phyloP scores from a whole-genome alignment of 2,113 vertebrate genomes.

The Porphyrio hochstetteri region DNA sequence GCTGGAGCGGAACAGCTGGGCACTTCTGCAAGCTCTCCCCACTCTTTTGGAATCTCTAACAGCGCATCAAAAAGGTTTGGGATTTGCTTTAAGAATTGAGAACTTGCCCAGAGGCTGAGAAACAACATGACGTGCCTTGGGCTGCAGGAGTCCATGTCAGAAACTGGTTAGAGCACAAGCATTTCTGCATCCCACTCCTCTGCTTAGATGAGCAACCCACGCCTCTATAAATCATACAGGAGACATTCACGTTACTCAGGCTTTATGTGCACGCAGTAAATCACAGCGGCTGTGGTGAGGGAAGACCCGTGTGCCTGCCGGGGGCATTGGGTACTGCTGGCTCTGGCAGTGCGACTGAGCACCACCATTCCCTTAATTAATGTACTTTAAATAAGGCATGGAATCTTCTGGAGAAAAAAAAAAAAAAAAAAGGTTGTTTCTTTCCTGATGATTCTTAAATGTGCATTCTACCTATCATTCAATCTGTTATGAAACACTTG shows the following conservation, averaged over 20 bases:
- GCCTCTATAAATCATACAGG: constrained; percentile 15
- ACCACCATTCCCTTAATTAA: background rate
- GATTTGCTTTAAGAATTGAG: background rate
- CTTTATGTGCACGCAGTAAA: background rate
- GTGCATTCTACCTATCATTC: background rate
- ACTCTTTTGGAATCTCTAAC: background rate
- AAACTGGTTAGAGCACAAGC: constrained; percentile 49
- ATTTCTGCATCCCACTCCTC: constrained; percentile 52
- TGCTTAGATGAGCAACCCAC: constrained; percentile 45
- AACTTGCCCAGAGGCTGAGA: background rate
- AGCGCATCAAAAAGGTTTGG: background rate
- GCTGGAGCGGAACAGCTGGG: background rate
- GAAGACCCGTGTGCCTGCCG: background rate
- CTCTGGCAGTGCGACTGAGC: background rate
- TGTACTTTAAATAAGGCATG: background rate
- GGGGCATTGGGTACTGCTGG: background rate
- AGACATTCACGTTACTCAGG: background rate
- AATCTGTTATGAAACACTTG: constrained; percentile 35
- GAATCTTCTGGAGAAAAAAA: background rate
- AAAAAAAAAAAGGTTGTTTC: background rate
- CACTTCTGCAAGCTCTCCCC: background rate
- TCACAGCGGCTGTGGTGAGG: background rate
- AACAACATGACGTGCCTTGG: background rate
- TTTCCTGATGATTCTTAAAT: background rate
- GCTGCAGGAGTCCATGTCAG: background rate